These are phyloP conservation scores for Drosophila obscura DNA, from an alignment of 1,140 invertebrate species.

Conservation along the genomic window DNA sequence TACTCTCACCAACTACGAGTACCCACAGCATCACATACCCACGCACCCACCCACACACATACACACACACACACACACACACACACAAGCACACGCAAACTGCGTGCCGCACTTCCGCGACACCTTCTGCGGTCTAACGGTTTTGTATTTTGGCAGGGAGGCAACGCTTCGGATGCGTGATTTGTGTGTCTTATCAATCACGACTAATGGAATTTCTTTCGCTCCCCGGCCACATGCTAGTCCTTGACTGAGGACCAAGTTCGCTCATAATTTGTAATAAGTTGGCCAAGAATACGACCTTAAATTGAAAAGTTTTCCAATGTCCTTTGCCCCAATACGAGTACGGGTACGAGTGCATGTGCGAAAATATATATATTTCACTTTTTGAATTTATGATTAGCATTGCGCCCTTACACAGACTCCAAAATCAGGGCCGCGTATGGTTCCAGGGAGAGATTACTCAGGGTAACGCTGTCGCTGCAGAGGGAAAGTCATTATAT, in stretches of 20 bases:
- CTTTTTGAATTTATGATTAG: constrained; percentile 60
- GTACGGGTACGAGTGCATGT: too few species aligned
- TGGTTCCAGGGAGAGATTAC: constrained; percentile 53
- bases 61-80: not conserved
- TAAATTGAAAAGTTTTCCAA: constrained; percentile 76
- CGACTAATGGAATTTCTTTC: constrained; percentile 76
- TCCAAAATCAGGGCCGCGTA: constrained; percentile 69
- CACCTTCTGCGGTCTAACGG: constrained; percentile 30
- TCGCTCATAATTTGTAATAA: constrained; percentile 78
- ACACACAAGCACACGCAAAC: constrained; percentile 5
- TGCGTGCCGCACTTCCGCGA: constrained; percentile 28
- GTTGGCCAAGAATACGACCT: constrained; percentile 54
- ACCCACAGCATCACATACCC: not conserved
- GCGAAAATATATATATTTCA: constrained; percentile 8
- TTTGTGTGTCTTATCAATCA: constrained; percentile 83
- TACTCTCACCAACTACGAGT: constrained; percentile 17
- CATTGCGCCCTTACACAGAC: constrained; percentile 48
- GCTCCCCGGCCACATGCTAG: not conserved
- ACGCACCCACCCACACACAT: not conserved
- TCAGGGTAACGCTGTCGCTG: constrained; percentile 50
- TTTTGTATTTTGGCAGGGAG: constrained; percentile 12
- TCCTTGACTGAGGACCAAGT: constrained; percentile 61
- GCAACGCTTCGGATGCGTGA: constrained; percentile 71
- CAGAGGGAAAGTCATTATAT: not conserved
- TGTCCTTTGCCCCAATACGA: constrained; percentile 38